Evolutionary conservation across 1,140 invertebrate genomes (phyloP), one percentile per base, ranked within the genome.

Genomic region (Bathynomus jamesi): DNA sequence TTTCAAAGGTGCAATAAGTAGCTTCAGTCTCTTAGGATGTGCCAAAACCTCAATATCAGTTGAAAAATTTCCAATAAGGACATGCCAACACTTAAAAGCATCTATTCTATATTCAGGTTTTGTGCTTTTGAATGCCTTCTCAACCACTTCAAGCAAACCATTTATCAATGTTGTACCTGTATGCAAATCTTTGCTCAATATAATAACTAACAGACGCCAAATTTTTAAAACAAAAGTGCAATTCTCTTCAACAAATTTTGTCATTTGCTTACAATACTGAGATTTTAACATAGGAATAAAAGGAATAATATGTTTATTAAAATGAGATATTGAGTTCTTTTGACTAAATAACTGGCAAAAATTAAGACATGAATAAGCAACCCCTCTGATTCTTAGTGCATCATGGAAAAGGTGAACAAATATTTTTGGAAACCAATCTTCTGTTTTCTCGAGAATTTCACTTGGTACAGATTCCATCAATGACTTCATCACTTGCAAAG

Each of bases 61-160:
- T 10, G 86, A 83, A 76, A 89, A 90, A 78, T 88, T 87, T 76
- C 89, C 86, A 65, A 90, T 89, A 24, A 91, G 80, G 27, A 86
- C 67, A 72, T 81, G 82, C 84, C 84, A 85, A 3, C 80, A 82
- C 28, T 80, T 76, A 32, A 85, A 85, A 25, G 83, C 83, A 76
- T 84, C 80, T 25, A 77, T 25, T 28, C 73, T 69, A 8, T 70
- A 69, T 69, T 80, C 80, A 13, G 82, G 80, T 73, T 85, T 83
- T 5, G 80, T 77, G 67, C 83, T 86, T 76, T 86, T 87, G 68
- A 88, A 88, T 24, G 86, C 87, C 65, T 84, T 82, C 78, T 89
- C 87, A 40, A 87, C 85, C 2, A 88, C 82, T 40, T 84, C 82
- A 7, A 88, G 78, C 21, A 88, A 82, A 71, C 82, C 84, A 78